Conservation (phyloP, 2,113 vertebrate species). For the Cynocephalus volans region DNA sequence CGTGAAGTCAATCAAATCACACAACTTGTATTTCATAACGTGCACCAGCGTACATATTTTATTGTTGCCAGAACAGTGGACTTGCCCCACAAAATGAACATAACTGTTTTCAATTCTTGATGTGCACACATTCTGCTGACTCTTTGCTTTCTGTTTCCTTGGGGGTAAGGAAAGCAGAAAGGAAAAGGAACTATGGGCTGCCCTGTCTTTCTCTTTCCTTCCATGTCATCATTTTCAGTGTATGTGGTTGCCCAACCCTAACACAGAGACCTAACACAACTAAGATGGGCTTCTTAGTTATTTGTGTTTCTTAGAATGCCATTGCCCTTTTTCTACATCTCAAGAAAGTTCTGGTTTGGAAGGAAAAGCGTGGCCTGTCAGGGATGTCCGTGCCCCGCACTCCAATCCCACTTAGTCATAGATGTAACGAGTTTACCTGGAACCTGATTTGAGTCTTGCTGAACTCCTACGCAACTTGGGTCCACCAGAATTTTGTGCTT, state of each 20-base stretch:
- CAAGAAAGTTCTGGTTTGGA: neutral
- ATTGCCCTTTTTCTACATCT: neutral
- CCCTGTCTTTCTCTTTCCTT: neutral
- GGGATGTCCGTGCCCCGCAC: neutral
- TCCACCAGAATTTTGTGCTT: neutral
- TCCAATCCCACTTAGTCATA: neutral
- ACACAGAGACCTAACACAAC: neutral
- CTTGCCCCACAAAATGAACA: neutral
- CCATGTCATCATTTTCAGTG: neutral
- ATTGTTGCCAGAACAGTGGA: neutral
- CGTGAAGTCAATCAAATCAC: constrained; percentile 3
- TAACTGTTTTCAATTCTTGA: neutral
- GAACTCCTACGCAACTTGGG: neutral
- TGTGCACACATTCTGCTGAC: neutral
- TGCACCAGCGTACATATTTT: neutral
- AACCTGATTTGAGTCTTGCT: neutral
- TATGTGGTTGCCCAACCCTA: neutral
- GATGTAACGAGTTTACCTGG: neutral
- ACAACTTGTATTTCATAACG: neutral
- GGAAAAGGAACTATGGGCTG: neutral
- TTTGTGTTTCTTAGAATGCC: neutral
- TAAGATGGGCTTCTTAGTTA: neutral
- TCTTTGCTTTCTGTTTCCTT: neutral
- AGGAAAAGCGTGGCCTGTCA: neutral
- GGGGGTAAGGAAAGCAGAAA: neutral